Evolutionary conservation across 2,113 vertebrate species (phyloP), one percentile per base, ranked within the genome.

Genomic region (Melozone crissalis): DNA sequence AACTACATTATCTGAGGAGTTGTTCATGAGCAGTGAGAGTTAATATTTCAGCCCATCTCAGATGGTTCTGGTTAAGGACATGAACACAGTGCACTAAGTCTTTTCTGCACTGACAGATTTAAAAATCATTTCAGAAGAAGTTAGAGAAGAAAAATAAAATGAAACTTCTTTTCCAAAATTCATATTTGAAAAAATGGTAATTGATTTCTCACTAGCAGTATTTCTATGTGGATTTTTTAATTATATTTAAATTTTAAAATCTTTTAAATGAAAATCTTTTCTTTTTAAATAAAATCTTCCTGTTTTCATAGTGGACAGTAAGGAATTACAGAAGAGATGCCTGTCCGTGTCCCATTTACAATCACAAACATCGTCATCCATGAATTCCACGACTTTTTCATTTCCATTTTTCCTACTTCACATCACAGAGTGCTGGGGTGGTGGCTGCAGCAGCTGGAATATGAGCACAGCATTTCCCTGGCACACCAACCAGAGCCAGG

Each of bases 281-380:
- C 19, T 16, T 24, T 11, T n/a, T 33, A 2, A 43, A 1, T 30
- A 58, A 46, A 14, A 16, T 61, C 55, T 62, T 81, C 9, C 3
- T 57, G 6, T 93, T 79, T 85, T 57, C 35, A 39, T 30, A 46
- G 67, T 28, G 44, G 23, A 54, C 39, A 54, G 54, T 74, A 54
- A n/a, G 46, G 43, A 26, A 66, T 31, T 59, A 33, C 14, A 30
- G 61, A 81, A 51, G 73, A 78, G 24, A 54, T 9, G 6, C 31
- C 47, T 2, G 2, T 58, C 35, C 0, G 0, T 49, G 24, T 47
- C 35, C 12, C 37, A 54, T 46, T 63, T 80, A 71, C 18, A 52
- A n/a, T 74, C 33, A 35, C 49, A 91, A 66, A 31, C 37, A 41
- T 52, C 22, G 39, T 71, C 59, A 49, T 59, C 49, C 47, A 13